phyloP scores from a whole-genome alignment of 2,113 vertebrate species.

The Desmodus rotundus region DNA sequence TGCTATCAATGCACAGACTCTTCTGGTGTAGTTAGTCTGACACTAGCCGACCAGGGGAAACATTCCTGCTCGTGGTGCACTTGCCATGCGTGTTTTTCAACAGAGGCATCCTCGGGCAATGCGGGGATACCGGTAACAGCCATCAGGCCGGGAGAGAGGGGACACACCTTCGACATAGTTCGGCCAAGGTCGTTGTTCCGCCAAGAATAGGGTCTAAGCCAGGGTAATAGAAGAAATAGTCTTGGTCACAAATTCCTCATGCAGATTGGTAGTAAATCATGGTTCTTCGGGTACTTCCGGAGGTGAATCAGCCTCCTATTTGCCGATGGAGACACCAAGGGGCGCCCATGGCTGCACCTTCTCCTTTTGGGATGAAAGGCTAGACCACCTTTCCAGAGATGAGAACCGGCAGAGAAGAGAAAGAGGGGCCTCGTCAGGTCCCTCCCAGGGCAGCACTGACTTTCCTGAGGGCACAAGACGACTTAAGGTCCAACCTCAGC shows the following conservation, averaged over 20 bases:
- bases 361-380: neutral
- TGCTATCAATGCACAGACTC: neutral
- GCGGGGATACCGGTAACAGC: neutral
- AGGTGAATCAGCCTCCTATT: neutral
- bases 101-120: neutral
- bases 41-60: neutral
- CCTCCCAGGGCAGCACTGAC: too few relatives aligned
- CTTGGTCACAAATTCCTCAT: neutral
- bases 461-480: neutral
- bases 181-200: neutral
- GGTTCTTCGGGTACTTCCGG: neutral
- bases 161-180: neutral
- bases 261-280: neutral
- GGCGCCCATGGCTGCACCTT: neutral
- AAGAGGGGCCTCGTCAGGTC: rapidly evolving
- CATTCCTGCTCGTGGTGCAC: neutral
- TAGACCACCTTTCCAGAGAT: neutral
- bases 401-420: neutral
- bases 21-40: neutral
- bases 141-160: neutral
- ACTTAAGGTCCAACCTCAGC: neutral
- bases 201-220: neutral
- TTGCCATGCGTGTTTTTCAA: too few relatives aligned
- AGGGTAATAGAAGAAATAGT: neutral
- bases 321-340: neutral